phyloP scores from a whole-genome alignment of 2,797 vertebrate genomes.

The Novumbra hubbsi region DNA sequence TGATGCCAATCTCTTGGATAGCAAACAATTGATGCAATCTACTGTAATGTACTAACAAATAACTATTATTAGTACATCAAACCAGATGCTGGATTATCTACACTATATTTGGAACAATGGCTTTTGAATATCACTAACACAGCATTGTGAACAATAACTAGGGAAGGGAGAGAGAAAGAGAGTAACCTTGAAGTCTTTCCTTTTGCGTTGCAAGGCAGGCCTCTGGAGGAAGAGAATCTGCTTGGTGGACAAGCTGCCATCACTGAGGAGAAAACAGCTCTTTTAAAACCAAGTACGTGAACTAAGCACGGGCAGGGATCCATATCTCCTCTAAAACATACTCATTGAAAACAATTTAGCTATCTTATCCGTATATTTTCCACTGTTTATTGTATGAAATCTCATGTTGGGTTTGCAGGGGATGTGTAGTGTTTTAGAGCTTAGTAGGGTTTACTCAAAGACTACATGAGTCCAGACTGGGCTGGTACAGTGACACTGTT shows the following conservation, averaged over 20 bases:
- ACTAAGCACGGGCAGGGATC: not conserved
- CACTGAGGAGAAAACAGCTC: slow-evolving; percentile 73
- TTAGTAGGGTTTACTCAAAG: not conserved
- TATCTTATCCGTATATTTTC: no score
- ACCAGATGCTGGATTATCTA: slow-evolving; percentile 53
- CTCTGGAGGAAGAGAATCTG: slow-evolving; percentile 98
- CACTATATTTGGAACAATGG: slow-evolving; percentile 62
- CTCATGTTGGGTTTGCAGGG: no score
- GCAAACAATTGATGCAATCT: slow-evolving; percentile 30
- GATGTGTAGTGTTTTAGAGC: no score
- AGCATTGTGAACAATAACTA: slow-evolving; percentile 45
- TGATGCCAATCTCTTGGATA: slow-evolving; percentile 61
- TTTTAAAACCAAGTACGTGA: slow-evolving; percentile 20
- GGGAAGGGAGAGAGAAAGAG: slow-evolving; percentile 49
- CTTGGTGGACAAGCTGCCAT: slow-evolving; percentile 93
- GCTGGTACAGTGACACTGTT: not conserved
- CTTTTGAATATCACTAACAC: slow-evolving; percentile 51
- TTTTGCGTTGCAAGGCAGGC: slow-evolving; percentile 89
- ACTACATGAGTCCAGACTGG: not conserved
- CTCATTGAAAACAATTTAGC: no score
- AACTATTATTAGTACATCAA: slow-evolving; percentile 40
- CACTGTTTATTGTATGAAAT: no score
- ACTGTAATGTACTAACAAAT: slow-evolving; percentile 52
- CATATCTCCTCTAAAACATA: no score
- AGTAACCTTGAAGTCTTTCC: slow-evolving; percentile 92